A percentile compares a stretch with the other conserved stretches of the same genome.
phyloP scores from a whole-genome alignment of 2,888 invertebrate species.

The Caenorhabditis afra region DNA sequence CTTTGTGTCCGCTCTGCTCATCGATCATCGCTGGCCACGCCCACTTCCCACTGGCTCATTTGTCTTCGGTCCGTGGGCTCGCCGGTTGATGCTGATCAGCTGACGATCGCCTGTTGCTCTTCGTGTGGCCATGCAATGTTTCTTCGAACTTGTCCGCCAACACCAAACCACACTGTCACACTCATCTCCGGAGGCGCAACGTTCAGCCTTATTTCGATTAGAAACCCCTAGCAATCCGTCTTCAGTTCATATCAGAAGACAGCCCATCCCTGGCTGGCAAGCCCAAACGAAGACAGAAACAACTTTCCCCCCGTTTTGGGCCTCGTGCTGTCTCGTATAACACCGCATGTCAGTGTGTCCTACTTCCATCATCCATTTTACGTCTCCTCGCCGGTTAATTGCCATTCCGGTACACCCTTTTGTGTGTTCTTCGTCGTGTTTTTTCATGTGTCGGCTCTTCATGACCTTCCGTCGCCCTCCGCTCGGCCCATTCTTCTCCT shows the following conservation, averaged over 20 bases:
- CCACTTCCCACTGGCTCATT: conserved; percentile 35
- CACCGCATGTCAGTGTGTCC: conserved; percentile 45
- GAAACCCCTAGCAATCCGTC: too few relatives aligned
- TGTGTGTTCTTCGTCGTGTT: conserved; percentile 5
- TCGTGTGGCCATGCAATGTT: not conserved
- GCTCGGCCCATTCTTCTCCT: too few relatives aligned
- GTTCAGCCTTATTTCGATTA: too few relatives aligned
- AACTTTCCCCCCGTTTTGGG: too few relatives aligned
- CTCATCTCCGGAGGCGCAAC: too few relatives aligned
- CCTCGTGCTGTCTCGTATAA: too few relatives aligned
- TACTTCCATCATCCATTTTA: conserved; percentile 15
- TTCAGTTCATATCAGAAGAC: not conserved
- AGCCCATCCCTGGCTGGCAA: not conserved
- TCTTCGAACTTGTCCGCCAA: too few relatives aligned
- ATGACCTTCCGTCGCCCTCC: conserved; percentile 19
- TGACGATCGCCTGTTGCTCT: not conserved
- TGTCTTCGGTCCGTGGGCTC: conserved; percentile 20
- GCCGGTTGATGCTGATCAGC: not conserved
- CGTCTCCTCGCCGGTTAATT: conserved; percentile 24
- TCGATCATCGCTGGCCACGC: conserved; percentile 43
- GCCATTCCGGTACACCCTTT: conserved; percentile 52
- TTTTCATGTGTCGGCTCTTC: conserved; percentile 19
- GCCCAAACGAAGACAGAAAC: not conserved
- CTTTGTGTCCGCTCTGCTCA: conserved; percentile 23
- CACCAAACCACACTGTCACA: too few relatives aligned